phyloP scores from a whole-genome alignment of 1,140 invertebrate species.

The Andrena cerasifolii region DNA sequence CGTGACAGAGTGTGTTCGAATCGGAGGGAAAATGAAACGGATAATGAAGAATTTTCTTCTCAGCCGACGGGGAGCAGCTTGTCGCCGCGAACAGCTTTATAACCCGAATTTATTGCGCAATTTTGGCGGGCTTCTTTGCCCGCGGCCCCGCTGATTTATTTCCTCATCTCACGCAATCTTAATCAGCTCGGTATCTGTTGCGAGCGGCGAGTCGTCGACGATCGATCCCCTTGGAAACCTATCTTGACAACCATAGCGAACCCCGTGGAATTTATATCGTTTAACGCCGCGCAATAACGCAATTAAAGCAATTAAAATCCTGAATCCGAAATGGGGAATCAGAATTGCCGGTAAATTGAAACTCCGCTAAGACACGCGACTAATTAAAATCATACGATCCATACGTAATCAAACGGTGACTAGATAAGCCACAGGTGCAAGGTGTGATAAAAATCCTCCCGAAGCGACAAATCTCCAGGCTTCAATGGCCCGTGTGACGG shows the following conservation, averaged over 20 bases:
- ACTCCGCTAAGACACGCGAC: too few relatives aligned
- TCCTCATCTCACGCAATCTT: slow-evolving; percentile 29
- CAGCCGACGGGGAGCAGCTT: neutral
- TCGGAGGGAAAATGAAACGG: too few relatives aligned
- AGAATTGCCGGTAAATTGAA: too few relatives aligned
- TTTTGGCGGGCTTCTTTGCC: slow-evolving; percentile 26
- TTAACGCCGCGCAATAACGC: neutral
- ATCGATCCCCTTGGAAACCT: slow-evolving; percentile 27
- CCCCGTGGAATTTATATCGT: slow-evolving; percentile 16
- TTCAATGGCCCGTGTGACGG: too few relatives aligned
- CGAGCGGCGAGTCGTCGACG: neutral
- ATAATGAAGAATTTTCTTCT: slow-evolving; percentile 1
- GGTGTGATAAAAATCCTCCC: too few relatives aligned
- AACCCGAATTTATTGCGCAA: slow-evolving; percentile 37
- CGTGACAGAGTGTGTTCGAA: too few relatives aligned
- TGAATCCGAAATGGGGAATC: too few relatives aligned
- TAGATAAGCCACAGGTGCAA: too few relatives aligned
- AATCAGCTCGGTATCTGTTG: slow-evolving; percentile 32
- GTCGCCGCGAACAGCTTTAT: slow-evolving; percentile 38
- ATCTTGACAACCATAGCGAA: slow-evolving; percentile 12
- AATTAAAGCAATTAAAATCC: too few relatives aligned
- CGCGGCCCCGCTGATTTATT: slow-evolving; percentile 28
- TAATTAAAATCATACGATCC: too few relatives aligned
- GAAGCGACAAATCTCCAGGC: too few relatives aligned
- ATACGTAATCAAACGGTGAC: too few relatives aligned